Percentiles rank a stretch among this genome's conserved stretches.
Evolutionary conservation across 2,797 vertebrate genomes (phyloP).

Genomic region (Propithecus deckenii): DNA sequence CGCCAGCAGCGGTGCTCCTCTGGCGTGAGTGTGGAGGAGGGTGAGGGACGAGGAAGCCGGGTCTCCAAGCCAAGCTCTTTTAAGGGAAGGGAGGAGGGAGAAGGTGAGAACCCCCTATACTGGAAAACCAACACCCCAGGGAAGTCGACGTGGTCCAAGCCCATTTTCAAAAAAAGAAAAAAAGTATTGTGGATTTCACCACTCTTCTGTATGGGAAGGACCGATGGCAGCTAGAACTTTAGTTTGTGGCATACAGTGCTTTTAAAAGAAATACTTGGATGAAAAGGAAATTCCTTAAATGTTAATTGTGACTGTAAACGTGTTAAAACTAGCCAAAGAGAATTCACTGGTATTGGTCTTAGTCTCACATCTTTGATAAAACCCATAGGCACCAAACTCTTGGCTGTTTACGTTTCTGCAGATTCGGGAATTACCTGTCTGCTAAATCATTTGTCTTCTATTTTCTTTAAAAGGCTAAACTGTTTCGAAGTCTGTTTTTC

Average conservation of each 20-base stretch:
- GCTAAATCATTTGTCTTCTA: conserved; percentile 37
- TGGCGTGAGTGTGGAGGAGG: neutral
- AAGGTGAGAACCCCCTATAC: neutral
- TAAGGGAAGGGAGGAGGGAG: neutral
- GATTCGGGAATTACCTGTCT: conserved; percentile 53
- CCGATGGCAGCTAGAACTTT: conserved; percentile 42
- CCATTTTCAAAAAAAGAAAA: conserved; percentile 62
- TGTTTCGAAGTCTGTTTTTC: neutral
- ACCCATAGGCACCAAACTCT: conserved; percentile 64
- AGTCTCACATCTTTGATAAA: conserved; percentile 70
- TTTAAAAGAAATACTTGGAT: conserved; percentile 70
- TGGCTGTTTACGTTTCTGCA: conserved; percentile 66
- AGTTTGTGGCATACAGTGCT: conserved; percentile 54
- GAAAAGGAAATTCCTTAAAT: conserved; percentile 78
- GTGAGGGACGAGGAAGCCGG: neutral
- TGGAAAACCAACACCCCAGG: conserved; percentile 15
- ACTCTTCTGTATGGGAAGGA: conserved; percentile 46
- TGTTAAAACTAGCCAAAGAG: conserved; percentile 80
- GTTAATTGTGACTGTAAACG: conserved; percentile 78
- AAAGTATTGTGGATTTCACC: conserved; percentile 15
- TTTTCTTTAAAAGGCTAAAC: conserved; percentile 58
- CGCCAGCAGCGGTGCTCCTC: neutral
- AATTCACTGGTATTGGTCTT: conserved; percentile 67
- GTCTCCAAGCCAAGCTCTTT: neutral
- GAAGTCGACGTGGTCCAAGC: conserved; percentile 65